Evolutionary conservation across 2,113 vertebrate species (phyloP).

Genomic region (Anguilla rostrata): DNA sequence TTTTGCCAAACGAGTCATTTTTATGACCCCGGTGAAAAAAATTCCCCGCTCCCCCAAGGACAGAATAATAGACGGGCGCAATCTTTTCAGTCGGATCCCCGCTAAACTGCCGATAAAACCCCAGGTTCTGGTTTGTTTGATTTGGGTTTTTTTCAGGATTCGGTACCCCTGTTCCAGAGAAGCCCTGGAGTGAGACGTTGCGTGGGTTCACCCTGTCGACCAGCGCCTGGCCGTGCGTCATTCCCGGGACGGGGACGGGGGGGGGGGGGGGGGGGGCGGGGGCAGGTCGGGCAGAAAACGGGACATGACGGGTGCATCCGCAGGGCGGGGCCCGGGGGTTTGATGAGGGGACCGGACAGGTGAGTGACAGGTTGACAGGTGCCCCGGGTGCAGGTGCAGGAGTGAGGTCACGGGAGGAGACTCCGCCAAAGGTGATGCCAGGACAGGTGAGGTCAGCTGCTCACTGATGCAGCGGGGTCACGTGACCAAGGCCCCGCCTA

Average conservation of each 20-base stretch:
- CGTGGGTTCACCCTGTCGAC: slow-evolving; percentile 35
- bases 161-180: not conserved
- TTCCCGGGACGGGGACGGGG: not conserved
- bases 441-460: slow-evolving; percentile 49
- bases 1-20: not conserved
- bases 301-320: not conserved
- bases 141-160: not conserved
- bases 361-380: slow-evolving; percentile 62
- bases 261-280: too few relatives aligned
- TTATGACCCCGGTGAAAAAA: not conserved
- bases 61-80: not conserved
- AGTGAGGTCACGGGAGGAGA: slow-evolving; percentile 28
- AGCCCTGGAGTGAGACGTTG: not conserved
- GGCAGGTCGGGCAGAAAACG: not conserved
- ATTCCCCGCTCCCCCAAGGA: too few relatives aligned
- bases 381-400: slow-evolving; percentile 50
- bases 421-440: slow-evolving; percentile 66
- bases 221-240: slow-evolving; percentile 46
- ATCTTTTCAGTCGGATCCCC: not conserved
- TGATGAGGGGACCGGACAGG: slow-evolving; percentile 66
- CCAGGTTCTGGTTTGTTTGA: not conserved
- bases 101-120: not conserved
- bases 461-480: slow-evolving; percentile 63
- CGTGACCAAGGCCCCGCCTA: slow-evolving; percentile 60
- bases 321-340: slow-evolving; percentile 27